These are phyloP conservation scores for Hyperoplus immaculatus DNA, from an alignment of 2,797 vertebrate species.

Conservation along the genomic window DNA sequence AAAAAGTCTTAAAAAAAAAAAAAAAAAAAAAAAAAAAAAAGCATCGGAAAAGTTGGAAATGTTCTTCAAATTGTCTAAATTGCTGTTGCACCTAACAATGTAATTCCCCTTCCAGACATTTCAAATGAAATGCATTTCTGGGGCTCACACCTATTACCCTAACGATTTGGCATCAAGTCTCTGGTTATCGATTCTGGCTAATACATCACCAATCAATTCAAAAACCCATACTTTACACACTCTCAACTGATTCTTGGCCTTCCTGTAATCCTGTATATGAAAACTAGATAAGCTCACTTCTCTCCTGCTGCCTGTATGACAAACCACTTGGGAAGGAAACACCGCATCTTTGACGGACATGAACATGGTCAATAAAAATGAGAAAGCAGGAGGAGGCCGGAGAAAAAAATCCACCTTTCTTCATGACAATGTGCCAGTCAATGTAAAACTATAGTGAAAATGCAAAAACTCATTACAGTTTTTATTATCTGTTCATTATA, in stretches of 20 bases:
- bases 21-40: not conserved
- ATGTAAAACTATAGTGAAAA: slow-evolving; percentile 22
- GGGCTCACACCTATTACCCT: not conserved
- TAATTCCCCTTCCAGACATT: not conserved
- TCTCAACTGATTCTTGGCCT: slow-evolving; percentile 18
- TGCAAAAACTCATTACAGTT: slow-evolving; percentile 47
- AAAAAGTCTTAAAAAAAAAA: not conserved
- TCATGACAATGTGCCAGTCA: slow-evolving; percentile 22
- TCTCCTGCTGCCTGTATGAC: slow-evolving; percentile 50
- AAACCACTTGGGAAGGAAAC: slow-evolving; percentile 46
- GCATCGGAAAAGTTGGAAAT: not conserved
- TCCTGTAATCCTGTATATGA: not conserved
- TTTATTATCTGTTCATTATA: slow-evolving; percentile 55
- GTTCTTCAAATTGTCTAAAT: slow-evolving; percentile 6
- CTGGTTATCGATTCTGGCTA: not conserved
- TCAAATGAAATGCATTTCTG: slow-evolving; percentile 6
- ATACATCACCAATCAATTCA: not conserved
- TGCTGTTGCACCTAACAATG: slow-evolving; percentile 6
- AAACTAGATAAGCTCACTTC: slow-evolving; percentile 21
- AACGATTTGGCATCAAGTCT: slow-evolving; percentile 5
- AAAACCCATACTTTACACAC: slow-evolving; percentile 24
- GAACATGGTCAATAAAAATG: slow-evolving; percentile 71
- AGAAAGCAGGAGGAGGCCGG: slow-evolving; percentile 36
- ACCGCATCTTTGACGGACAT: slow-evolving; percentile 51
- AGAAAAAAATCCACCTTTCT: slow-evolving; percentile 34